Percentiles rank a stretch among this genome's conserved stretches.
phyloP scores from a whole-genome alignment of 2,113 vertebrate species.

The Tichodroma muraria region DNA sequence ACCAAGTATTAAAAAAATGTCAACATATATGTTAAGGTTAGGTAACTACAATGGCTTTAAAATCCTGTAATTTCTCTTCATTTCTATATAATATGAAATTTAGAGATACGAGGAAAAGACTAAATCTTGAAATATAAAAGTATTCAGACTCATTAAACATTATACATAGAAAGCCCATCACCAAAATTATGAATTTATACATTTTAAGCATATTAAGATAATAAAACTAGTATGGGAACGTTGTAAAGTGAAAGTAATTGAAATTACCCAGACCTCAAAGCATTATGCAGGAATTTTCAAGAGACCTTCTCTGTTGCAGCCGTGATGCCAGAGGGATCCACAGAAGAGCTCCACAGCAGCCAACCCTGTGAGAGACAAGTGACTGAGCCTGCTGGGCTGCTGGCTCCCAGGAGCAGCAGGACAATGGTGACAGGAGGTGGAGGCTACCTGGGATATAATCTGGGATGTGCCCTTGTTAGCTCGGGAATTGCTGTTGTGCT shows the following conservation, averaged over 20 bases:
- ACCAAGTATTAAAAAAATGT: neutral
- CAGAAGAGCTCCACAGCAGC: slow-evolving; percentile 9
- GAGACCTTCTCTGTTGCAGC: neutral
- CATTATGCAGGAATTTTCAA: neutral
- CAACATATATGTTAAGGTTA: neutral
- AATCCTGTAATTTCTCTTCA: neutral
- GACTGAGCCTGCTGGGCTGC: neutral
- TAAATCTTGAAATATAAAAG: neutral
- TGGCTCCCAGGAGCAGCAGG: slow-evolving; percentile 23
- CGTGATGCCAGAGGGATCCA: slow-evolving; percentile 52
- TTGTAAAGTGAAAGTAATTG: neutral
- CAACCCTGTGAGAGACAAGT: neutral
- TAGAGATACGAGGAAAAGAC: neutral
- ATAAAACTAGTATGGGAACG: neutral
- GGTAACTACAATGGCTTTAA: neutral
- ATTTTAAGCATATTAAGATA: neutral
- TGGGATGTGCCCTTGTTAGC: slow-evolving; percentile 77
- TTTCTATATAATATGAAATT: neutral
- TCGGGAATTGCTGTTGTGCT: slow-evolving; percentile 79
- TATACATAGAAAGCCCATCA: neutral
- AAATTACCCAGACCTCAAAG: neutral
- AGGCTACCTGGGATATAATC: slow-evolving; percentile 87
- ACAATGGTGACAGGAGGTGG: slow-evolving; percentile 87
- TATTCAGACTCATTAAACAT: neutral
- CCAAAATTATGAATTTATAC: neutral